phyloP scores from a whole-genome alignment of 64 coral and sea anemone species.

The Montipora foliosa region DNA sequence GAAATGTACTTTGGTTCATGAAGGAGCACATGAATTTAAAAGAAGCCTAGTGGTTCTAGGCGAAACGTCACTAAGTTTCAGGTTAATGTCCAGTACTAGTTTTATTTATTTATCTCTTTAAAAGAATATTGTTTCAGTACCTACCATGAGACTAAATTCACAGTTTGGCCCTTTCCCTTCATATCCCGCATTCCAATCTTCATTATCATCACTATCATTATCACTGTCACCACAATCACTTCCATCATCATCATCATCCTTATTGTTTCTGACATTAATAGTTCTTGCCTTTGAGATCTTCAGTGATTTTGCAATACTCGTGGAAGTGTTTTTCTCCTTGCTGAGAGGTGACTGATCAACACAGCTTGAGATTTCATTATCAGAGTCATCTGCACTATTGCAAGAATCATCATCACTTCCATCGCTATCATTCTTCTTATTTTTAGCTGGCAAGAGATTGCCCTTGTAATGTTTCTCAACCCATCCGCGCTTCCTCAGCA shows the following conservation, averaged over 20 bases:
- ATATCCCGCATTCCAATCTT: slow-evolving; percentile 94
- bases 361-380: slow-evolving; percentile 23
- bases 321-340: slow-evolving; percentile 40
- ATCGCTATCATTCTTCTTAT: slow-evolving; percentile 64
- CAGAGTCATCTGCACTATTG: slow-evolving; percentile 81
- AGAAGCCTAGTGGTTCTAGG: too few relatives aligned
- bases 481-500: slow-evolving; percentile 85
- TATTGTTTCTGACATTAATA: slow-evolving; percentile 31
- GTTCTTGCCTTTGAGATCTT: not conserved
- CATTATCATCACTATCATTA: slow-evolving; percentile 64
- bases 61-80: too few relatives aligned
- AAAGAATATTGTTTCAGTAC: not conserved
- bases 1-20: too few relatives aligned
- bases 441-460: slow-evolving; percentile 47
- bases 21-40: too few relatives aligned
- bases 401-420: slow-evolving; percentile 79
- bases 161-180: slow-evolving; percentile 81
- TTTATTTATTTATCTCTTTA: too few relatives aligned
- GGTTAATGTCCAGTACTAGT: too few relatives aligned
- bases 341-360: slow-evolving; percentile 19
- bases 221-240: slow-evolving; percentile 59
- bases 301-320: slow-evolving; percentile 14
- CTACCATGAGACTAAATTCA: slow-evolving; percentile 97
- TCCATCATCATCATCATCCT: slow-evolving; percentile 81
- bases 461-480: slow-evolving; percentile 96